Conservation (phyloP, 2,113 vertebrate species). For the Callorhinus ursinus region DNA sequence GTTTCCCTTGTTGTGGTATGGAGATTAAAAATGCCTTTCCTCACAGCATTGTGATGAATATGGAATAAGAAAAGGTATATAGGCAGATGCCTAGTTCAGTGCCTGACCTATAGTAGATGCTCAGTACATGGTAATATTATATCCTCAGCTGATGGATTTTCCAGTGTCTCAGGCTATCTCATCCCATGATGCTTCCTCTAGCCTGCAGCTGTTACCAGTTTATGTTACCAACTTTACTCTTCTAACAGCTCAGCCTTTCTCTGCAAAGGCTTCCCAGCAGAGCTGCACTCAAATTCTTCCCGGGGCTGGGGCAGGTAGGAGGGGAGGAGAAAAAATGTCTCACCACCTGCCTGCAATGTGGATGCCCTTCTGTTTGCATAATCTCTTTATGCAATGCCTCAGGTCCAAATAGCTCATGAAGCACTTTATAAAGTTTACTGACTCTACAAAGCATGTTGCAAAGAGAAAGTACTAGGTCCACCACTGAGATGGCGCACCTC, state of each 20-base stretch:
- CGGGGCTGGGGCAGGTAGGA: conserved; percentile 5
- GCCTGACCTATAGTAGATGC: neutral
- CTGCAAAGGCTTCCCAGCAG: conserved; percentile 31
- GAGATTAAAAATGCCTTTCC: conserved; percentile 18
- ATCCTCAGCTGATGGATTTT: neutral
- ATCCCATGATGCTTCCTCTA: neutral
- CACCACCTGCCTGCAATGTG: conserved; percentile 17
- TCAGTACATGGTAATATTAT: neutral
- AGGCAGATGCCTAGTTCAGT: neutral
- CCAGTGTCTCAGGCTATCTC: neutral
- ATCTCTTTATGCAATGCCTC: conserved; percentile 69
- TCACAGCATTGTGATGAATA: neutral
- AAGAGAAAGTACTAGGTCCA: conserved; percentile 42
- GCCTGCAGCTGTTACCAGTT: conserved; percentile 34
- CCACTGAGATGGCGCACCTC: conserved; percentile 33
- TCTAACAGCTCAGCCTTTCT: conserved; percentile 59
- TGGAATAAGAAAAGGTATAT: neutral
- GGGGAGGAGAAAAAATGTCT: neutral
- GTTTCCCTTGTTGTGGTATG: neutral
- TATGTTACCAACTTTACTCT: conserved; percentile 34
- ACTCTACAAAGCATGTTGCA: conserved; percentile 47
- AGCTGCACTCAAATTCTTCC: conserved; percentile 48
- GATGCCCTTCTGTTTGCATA: conserved; percentile 60
- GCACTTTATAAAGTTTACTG: conserved; percentile 67
- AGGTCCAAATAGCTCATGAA: conserved; percentile 61